These are phyloP conservation scores for Diabrotica undecimpunctata DNA, from an alignment of 1,140 invertebrate genomes.

Conservation along the genomic window DNA sequence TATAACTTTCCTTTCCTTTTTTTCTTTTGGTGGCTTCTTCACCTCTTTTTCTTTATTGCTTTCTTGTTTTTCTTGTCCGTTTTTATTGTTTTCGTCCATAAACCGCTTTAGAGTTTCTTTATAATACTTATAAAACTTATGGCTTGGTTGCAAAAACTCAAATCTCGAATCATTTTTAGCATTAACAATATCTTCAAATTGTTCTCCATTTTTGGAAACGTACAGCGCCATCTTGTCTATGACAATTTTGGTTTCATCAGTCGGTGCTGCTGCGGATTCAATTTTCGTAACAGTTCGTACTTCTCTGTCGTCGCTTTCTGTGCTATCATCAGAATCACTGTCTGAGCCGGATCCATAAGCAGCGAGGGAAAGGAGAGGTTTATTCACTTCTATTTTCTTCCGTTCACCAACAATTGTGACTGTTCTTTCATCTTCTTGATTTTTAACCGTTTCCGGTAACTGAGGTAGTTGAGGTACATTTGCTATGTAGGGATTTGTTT, in stretches of 20 bases:
- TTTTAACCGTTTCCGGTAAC: neutral
- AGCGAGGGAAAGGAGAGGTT: constrained; percentile 52
- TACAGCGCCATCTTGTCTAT: constrained; percentile 96
- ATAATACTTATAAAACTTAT: constrained; percentile 77
- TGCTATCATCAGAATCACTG: constrained; percentile 47
- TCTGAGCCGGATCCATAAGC: constrained; percentile 53
- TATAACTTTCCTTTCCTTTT: constrained; percentile 42
- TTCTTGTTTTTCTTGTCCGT: constrained; percentile 39
- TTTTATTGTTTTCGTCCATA: constrained; percentile 46
- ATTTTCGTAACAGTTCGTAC: constrained; percentile 36
- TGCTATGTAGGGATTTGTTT: constrained; percentile 28
- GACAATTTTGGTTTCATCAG: constrained; percentile 77
- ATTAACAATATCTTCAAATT: constrained; percentile 86
- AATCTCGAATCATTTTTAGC: constrained; percentile 84
- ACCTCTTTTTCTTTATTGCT: constrained; percentile 24
- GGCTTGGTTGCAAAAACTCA: constrained; percentile 69
- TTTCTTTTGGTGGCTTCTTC: constrained; percentile 39
- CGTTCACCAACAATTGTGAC: neutral
- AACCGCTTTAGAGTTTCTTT: constrained; percentile 49
- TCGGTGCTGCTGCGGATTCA: constrained; percentile 50
- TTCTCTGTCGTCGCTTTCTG: constrained; percentile 29
- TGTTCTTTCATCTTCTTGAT: constrained; percentile 4
- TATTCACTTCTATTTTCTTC: constrained; percentile 23
- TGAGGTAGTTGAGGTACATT: constrained; percentile 26
- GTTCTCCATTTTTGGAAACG: constrained; percentile 88